Evolutionary conservation across 2,888 invertebrate genomes (phyloP), one percentile per base, ranked within the genome.

Genomic region (Digitonthophagus gazella): DNA sequence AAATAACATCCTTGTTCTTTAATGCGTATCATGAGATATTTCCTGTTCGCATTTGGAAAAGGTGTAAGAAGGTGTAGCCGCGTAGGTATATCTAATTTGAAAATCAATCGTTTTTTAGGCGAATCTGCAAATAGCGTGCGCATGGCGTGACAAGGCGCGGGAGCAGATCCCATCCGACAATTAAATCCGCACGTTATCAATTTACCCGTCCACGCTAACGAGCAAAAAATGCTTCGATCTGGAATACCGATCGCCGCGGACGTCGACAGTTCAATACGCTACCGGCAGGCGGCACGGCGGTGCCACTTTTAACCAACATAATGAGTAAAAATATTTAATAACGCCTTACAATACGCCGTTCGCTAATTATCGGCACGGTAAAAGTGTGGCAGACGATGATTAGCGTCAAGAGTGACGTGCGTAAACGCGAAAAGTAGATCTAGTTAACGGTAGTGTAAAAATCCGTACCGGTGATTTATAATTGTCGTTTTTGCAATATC

Each of bases 351-450:
- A 65, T 54, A 16, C n/a, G 44, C 54, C 54, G 44, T 65, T 20
- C 18, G 22, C 15, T 67, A 58, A 58, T 67, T 67, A 67, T 61
- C 28, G 11, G 15, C 22, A 14, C n/a, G n/a, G 61, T 67, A 44
- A 67, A 67, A 28, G 22, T 58, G 18, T 58, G 6, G 15, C 11
- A n/a, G 18, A 61, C 16, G 67, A 67, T 58, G 66, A 66, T 66
- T 66, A 66, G 22, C 58, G 67, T 67, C 67, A 67, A 58, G 58
- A 22, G 15, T 67, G 67, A 67, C 67, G 61, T 20, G 67, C 58
- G 67, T 44, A 67, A 67, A 67, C 44, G 22, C 67, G 67, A 58
- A 67, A 67, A 66, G 66, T 67, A 67, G 67, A 67, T 67, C 66
- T 65, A 15, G 65, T 65, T 65, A 58, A 58, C 58, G 16, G 28